These are phyloP conservation scores for Oncorhynchus tshawytscha DNA, from an alignment of 2,113 vertebrate species.

Conservation along the genomic window DNA sequence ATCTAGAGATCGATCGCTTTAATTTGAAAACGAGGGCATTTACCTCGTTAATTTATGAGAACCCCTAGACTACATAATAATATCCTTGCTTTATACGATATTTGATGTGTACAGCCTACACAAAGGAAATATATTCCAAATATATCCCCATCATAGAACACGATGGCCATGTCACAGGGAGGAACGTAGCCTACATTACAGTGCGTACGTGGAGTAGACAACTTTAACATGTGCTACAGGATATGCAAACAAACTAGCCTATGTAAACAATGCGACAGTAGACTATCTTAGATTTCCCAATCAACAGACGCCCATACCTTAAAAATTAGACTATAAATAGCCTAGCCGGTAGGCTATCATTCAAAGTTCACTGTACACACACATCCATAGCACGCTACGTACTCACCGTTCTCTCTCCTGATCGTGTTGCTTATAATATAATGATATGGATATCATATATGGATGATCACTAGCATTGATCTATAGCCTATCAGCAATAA, in stretches of 20 bases:
- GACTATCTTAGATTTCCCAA: not conserved
- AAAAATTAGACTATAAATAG: conserved; percentile 6
- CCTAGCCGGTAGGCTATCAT: conserved; percentile 1
- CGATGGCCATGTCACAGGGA: conserved; percentile 45
- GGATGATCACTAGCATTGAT: not conserved
- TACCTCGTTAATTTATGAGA: no score
- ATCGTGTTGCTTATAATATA: not conserved
- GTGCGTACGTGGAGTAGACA: conserved; percentile 43
- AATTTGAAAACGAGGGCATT: no score
- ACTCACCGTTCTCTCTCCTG: conserved; percentile 11
- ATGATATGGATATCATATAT: not conserved
- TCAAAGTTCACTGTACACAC: not conserved
- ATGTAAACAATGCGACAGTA: conserved; percentile 28
- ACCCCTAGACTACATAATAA: no score
- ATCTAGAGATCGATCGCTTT: not conserved
- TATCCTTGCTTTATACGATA: no score
- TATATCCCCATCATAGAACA: not conserved
- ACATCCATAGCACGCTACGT: not conserved
- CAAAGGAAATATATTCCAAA: not conserved
- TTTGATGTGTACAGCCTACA: no score
- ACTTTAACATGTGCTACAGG: conserved; percentile 18
- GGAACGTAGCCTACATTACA: conserved; percentile 11
- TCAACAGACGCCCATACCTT: not conserved
- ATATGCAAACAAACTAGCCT: not conserved
- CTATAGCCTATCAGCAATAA: conserved; percentile 5